Percentiles rank a stretch among this genome's conserved stretches.
These are phyloP conservation scores for Ectropis crepuscularia DNA, from an alignment of 2,888 invertebrate genomes.

Conservation along the genomic window DNA sequence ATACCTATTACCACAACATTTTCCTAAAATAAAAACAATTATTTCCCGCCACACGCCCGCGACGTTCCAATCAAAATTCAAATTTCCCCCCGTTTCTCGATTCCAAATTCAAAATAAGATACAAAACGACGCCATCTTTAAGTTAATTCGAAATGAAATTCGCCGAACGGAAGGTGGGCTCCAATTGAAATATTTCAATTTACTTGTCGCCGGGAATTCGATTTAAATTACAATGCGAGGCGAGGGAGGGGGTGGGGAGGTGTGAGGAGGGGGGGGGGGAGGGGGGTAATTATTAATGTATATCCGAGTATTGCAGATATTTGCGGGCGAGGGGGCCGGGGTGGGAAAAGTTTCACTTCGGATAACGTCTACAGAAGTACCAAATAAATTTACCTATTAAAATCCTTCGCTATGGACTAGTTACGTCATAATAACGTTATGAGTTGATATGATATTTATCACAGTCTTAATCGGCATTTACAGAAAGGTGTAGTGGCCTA, in stretches of 20 bases:
- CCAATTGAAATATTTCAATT: conserved; percentile 83
- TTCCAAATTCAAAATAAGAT: conserved; percentile 34
- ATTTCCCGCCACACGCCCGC: neutral
- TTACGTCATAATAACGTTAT: too few relatives aligned
- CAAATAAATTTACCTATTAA: too few relatives aligned
- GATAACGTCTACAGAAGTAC: neutral
- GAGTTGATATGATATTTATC: too few relatives aligned
- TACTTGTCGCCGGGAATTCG: conserved; percentile 79
- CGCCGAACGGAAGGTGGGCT: conserved; percentile 67
- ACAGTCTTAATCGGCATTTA: too few relatives aligned
- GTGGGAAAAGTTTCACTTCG: neutral
- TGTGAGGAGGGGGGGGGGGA: conserved; percentile 30
- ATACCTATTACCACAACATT: too few relatives aligned
- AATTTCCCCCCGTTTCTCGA: conserved; percentile 15
- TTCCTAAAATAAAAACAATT: too few relatives aligned
- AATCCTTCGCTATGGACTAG: too few relatives aligned
- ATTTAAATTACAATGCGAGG: conserved; percentile 81
- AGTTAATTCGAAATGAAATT: conserved; percentile 67
- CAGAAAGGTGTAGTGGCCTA: too few relatives aligned
- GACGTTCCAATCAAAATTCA: conserved; percentile 23
- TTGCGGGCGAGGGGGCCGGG: conserved; percentile 28
- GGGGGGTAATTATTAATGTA: conserved; percentile 74
- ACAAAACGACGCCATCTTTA: conserved; percentile 52
- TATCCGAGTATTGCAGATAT: conserved; percentile 71
- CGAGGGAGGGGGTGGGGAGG: conserved; percentile 35